Base-by-base conservation (phyloP, 2,797 vertebrate species). In the Enteromius paludinosus region DNA sequence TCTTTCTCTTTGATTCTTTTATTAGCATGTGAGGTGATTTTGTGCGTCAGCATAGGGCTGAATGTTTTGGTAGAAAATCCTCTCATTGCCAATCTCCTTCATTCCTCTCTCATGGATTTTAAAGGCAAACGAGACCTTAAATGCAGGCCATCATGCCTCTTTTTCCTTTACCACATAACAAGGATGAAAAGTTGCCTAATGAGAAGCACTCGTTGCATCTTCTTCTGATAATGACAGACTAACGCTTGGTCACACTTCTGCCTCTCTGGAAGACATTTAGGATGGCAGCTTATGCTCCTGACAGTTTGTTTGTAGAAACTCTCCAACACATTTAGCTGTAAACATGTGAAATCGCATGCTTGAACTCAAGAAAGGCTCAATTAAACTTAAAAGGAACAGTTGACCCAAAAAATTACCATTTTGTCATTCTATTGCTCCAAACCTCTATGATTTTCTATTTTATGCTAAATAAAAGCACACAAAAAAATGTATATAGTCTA, bases 221-320 rank as follows among this genome's bases (percentile, higher is more conserved):
- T 41, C 54, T 56, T 62, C 49, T 49, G 78, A 78, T 87, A 87
- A 89, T 86, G 86, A 87, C 86, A 87, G 86, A 79, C 85, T 65
- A 35, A 56, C 49, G 83, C 62, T 79, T 52, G 43, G 65, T 77
- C 78, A 83, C 79, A 52, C 75, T 80, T 47, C 74, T 33, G 54
- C 20, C 43, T 83, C 70, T 74, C 72, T 45, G 76, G 69, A 74
- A 78, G 68, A 65, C 68, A 81, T 84, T 81, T 45, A 61, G 49
- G 69, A 54, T 54, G 23, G 47, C 70, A 79, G 74, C 62, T 75
- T 59, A 79, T 61, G 79, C 59, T 56, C 28, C 49, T 68, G 70
- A 79, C 62, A 38, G 20, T 72, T 80, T 80, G 69, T 81, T 72
- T 81, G 68, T 49, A 12, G 45, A 70, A 20, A 35, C 47, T 79